These are phyloP conservation scores for Aldabrachelys gigantea DNA, from an alignment of 2,113 vertebrate species.

Conservation along the genomic window DNA sequence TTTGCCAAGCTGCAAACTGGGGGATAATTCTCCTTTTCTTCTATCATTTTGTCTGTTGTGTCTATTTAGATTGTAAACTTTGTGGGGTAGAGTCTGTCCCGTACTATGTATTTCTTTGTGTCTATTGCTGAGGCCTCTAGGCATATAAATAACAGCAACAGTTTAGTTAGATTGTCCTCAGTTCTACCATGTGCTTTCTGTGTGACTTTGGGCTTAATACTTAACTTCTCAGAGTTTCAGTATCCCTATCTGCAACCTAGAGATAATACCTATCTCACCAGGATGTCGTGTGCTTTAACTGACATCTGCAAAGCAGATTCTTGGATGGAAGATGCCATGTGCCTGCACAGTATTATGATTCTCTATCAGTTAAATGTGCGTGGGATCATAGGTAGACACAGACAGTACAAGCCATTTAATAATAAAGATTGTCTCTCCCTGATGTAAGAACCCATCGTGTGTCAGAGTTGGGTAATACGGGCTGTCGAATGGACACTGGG, in stretches of 20 bases:
- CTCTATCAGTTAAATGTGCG: neutral
- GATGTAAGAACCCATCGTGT: constrained; percentile 24
- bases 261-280: constrained; percentile 43
- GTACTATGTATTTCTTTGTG: neutral
- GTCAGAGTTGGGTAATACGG: neutral
- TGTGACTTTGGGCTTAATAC: neutral
- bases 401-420: neutral
- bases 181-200: constrained; percentile 1
- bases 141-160: neutral
- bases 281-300: neutral
- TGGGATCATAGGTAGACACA: neutral
- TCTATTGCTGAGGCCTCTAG: constrained; percentile 9
- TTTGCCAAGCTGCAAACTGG: neutral
- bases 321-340: constrained; percentile 48
- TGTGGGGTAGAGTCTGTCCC: neutral
- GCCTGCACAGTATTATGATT: neutral
- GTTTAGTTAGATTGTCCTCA: constrained; percentile 51
- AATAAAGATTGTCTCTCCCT: neutral
- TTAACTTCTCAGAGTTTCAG: constrained; percentile 1
- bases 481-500: neutral
- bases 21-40: neutral
- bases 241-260: constrained; percentile 46
- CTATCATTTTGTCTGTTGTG: neutral
- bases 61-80: neutral
- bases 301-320: neutral